phyloP scores from a whole-genome alignment of 2,888 invertebrate genomes.

The Leptura quadrifasciata region DNA sequence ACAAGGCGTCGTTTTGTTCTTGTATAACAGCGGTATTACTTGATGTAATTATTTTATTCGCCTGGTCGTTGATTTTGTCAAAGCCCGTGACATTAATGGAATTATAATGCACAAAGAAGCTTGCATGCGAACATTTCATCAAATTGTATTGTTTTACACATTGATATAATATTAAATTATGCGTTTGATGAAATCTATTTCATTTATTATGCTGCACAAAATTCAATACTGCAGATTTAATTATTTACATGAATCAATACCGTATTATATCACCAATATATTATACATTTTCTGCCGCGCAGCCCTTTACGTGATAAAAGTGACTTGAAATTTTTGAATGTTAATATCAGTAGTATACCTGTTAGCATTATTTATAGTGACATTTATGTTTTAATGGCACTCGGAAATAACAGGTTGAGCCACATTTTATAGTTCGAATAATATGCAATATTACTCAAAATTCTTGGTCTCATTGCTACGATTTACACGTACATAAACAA shows the following conservation, averaged over 20 bases:
- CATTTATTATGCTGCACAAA: not conserved
- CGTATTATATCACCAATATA: not conserved
- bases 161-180: constrained; percentile 6
- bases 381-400: no score
- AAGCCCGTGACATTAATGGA: not conserved
- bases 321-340: no score
- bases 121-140: constrained; percentile 18
- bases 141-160: constrained; percentile 4
- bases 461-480: no score
- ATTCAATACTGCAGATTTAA: not conserved
- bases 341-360: no score
- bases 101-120: not conserved
- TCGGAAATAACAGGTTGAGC: no score
- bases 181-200: constrained; percentile 4
- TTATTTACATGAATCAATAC: constrained; percentile 3
- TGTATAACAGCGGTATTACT: not conserved
- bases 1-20: not conserved
- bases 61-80: not conserved
- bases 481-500: no score
- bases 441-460: no score
- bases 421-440: no score
- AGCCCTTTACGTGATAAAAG: no score
- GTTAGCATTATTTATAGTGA: no score
- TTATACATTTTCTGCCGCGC: not conserved
- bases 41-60: not conserved